Evolutionary conservation across 2,113 vertebrate genomes (phyloP).

Genomic region (Malurus melanocephalus): DNA sequence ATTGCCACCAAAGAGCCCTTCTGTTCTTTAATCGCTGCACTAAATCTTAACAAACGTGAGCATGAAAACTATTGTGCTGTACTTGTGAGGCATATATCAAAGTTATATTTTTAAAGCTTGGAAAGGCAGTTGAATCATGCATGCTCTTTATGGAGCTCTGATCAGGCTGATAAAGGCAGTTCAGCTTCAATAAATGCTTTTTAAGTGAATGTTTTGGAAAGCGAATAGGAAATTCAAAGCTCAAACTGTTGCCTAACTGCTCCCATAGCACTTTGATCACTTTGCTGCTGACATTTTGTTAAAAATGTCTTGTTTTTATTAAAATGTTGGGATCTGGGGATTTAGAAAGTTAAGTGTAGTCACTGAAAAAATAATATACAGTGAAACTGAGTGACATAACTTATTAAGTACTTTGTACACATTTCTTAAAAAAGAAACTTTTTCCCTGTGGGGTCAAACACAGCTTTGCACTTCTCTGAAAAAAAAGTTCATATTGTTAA

Average conservation of each 20-base stretch:
- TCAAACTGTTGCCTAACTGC: slow-evolving; percentile 71
- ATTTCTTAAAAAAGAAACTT: slow-evolving; percentile 67
- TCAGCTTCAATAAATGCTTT: slow-evolving; percentile 79
- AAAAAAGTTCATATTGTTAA: slow-evolving; percentile 65
- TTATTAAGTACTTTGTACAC: slow-evolving; percentile 73
- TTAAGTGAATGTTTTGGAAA: slow-evolving; percentile 80
- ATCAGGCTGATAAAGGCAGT: slow-evolving; percentile 81
- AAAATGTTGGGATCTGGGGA: slow-evolving; percentile 74
- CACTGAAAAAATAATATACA: slow-evolving; percentile 66
- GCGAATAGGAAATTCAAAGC: slow-evolving; percentile 78
- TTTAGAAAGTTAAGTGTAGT: slow-evolving; percentile 72
- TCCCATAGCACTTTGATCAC: slow-evolving; percentile 79
- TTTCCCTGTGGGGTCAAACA: slow-evolving; percentile 66
- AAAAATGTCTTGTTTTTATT: slow-evolving; percentile 81
- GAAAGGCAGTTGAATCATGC: slow-evolving; percentile 79
- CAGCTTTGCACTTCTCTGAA: slow-evolving; percentile 58
- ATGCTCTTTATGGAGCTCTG: slow-evolving; percentile 79
- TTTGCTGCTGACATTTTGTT: slow-evolving; percentile 74
- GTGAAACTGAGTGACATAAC: slow-evolving; percentile 66
- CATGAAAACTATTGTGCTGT: slow-evolving; percentile 79
- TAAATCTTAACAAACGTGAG: slow-evolving; percentile 83
- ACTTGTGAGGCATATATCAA: slow-evolving; percentile 77
- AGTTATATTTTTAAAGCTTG: slow-evolving; percentile 73
- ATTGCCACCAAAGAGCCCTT: slow-evolving; percentile 79
- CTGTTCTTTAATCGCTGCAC: slow-evolving; percentile 76